Evolutionary conservation across 2,888 invertebrate species (phyloP).

Genomic region (Peribatodes rhomboidaria): DNA sequence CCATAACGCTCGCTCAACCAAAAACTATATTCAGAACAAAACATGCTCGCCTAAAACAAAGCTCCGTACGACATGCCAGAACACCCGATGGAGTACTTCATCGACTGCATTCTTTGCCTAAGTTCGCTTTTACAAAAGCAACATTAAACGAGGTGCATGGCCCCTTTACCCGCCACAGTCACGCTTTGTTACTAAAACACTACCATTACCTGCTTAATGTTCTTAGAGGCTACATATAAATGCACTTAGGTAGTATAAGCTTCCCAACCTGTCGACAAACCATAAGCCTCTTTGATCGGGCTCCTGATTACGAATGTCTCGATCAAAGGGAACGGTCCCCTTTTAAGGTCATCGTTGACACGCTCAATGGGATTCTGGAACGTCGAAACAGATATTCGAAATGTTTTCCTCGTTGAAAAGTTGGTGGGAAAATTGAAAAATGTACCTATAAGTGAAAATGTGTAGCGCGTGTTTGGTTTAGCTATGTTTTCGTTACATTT

Average conservation of each 20-base stretch:
- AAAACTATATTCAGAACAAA: no score
- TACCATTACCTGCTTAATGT: neutral
- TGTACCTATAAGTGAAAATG: no score
- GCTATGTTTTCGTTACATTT: no score
- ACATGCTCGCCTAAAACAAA: no score
- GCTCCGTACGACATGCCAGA: no score
- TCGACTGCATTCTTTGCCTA: no score
- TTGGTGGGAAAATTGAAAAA: neutral
- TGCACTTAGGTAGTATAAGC: slow-evolving; percentile 11
- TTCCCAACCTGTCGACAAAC: slow-evolving; percentile 17
- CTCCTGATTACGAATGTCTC: slow-evolving; percentile 37
- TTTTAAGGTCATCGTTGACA: slow-evolving; percentile 27
- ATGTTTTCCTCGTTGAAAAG: slow-evolving; percentile 4
- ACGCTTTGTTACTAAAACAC: neutral
- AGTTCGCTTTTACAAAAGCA: no score
- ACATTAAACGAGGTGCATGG: neutral
- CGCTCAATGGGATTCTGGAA: slow-evolving; percentile 31
- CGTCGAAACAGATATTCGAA: slow-evolving; percentile 14
- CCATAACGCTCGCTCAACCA: no score
- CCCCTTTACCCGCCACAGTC: neutral
- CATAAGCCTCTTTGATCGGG: slow-evolving; percentile 43
- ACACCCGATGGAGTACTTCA: no score
- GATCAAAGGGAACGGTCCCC: slow-evolving; percentile 36
- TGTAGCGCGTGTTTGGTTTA: no score
- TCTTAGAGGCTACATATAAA: slow-evolving; percentile 1